phyloP scores from a whole-genome alignment of 1,140 invertebrate species.

The Rhopalosiphum padi region DNA sequence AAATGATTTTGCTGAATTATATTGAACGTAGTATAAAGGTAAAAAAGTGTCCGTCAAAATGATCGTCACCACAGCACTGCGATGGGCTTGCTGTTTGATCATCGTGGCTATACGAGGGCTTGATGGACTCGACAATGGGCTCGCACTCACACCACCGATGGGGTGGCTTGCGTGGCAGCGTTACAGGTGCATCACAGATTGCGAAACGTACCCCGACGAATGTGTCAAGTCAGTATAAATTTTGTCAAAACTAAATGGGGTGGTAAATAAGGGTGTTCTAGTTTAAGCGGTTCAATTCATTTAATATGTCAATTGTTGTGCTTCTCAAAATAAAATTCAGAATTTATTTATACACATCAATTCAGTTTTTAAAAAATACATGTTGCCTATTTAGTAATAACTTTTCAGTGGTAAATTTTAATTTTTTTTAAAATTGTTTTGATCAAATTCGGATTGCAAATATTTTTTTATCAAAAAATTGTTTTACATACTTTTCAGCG shows the following conservation, averaged over 20 bases:
- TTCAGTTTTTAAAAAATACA: not conserved
- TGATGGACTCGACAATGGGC: slow-evolving; percentile 67
- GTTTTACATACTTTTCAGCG: slow-evolving; percentile 63
- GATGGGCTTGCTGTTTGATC: not conserved
- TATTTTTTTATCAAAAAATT: not conserved
- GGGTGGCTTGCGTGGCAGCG: slow-evolving; percentile 81
- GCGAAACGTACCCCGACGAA: slow-evolving; percentile 72
- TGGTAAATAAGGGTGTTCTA: not conserved
- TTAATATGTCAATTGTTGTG: not conserved
- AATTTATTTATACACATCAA: not conserved
- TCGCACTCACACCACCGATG: slow-evolving; percentile 74
- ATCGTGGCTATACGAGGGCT: not conserved
- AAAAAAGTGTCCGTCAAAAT: not conserved
- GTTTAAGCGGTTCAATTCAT: not conserved
- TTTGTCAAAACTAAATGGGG: not conserved
- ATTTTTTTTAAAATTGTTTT: not conserved
- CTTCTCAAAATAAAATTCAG: not conserved
- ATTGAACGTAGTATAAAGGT: not conserved
- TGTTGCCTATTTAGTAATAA: not conserved
- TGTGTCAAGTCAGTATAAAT: slow-evolving; percentile 70
- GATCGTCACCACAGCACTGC: not conserved
- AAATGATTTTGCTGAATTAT: not conserved
- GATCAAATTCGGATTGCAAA: not conserved
- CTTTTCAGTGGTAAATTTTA: not conserved
- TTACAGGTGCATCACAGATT: slow-evolving; percentile 76